Conservation (phyloP, 2,888 invertebrate genomes). For the Melitaea athalia region DNA sequence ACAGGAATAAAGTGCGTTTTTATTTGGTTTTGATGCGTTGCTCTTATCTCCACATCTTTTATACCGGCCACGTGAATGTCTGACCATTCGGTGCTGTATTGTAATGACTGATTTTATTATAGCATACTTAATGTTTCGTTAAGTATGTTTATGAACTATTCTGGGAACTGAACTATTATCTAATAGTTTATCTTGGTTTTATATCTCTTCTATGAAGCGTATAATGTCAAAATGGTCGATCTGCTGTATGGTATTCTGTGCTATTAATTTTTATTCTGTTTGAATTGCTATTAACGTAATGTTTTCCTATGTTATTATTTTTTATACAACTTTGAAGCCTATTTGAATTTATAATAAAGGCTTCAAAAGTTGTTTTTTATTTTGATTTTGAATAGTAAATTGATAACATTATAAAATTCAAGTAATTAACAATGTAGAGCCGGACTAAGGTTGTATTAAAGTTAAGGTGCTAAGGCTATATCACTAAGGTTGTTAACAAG, state of each 20-base stretch:
- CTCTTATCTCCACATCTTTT: conserved; percentile 70
- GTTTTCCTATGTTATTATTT: background rate
- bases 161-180: conserved; percentile 19
- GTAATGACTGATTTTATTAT: conserved; percentile 46
- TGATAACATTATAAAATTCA: too few species aligned
- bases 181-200: conserved; percentile 21
- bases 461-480: too few species aligned
- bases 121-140: conserved; percentile 36
- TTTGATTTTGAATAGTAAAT: too few species aligned
- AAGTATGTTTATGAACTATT: conserved; percentile 30
- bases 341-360: too few species aligned
- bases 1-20: conserved; percentile 70
- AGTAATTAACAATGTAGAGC: too few species aligned
- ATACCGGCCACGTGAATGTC: conserved; percentile 43
- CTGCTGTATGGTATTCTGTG: background rate
- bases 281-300: background rate
- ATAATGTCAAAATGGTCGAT: background rate
- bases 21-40: conserved; percentile 67
- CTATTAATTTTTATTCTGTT: background rate
- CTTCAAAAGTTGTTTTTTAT: too few species aligned
- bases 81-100: conserved; percentile 43
- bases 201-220: background rate
- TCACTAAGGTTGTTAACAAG: too few species aligned
- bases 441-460: too few species aligned
- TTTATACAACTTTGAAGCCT: too few species aligned